Evolutionary conservation across 2,113 vertebrate genomes (phyloP).

Genomic region (Indri indri): DNA sequence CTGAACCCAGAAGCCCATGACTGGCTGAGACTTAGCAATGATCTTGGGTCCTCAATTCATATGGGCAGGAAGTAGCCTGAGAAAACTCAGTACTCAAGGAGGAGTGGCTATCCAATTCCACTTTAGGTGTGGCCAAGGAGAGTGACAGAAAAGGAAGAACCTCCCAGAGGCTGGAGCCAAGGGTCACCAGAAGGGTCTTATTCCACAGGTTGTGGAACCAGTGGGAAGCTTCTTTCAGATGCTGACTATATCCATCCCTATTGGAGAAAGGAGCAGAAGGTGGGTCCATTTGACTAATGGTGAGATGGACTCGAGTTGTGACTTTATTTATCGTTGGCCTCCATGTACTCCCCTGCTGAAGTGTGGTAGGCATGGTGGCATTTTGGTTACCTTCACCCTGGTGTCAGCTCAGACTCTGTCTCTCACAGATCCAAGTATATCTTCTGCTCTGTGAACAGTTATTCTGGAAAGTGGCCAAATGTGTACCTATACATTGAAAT

Average conservation of each 20-base stretch:
- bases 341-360: neutral
- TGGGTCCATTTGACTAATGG: neutral
- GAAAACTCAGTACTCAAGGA: neutral
- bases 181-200: neutral
- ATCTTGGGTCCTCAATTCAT: neutral
- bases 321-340: neutral
- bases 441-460: neutral
- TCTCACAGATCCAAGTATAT: neutral
- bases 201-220: neutral
- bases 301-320: neutral
- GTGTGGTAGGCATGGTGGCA: neutral
- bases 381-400: neutral
- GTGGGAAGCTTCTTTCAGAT: neutral
- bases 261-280: neutral
- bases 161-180: neutral
- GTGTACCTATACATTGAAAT: neutral
- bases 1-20: neutral
- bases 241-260: neutral
- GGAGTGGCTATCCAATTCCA: neutral
- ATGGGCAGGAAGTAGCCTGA: neutral
- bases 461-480: neutral
- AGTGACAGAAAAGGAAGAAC: neutral
- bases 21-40: neutral
- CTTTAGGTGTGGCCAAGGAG: neutral
- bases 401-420: neutral